phyloP scores from a whole-genome alignment of 1,140 invertebrate genomes.

The Zophobas morio region DNA sequence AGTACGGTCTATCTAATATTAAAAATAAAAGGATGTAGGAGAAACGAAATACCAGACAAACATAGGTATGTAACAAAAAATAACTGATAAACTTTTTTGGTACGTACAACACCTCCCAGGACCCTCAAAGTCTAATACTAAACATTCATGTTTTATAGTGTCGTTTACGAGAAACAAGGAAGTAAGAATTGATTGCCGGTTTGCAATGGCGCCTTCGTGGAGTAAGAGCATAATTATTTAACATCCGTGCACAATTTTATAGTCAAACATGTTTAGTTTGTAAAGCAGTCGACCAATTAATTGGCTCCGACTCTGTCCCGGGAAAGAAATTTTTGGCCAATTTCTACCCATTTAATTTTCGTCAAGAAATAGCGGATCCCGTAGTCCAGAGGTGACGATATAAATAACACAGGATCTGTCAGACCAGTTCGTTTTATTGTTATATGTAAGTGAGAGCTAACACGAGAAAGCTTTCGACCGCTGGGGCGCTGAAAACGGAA shows the following conservation, averaged over 20 bases:
- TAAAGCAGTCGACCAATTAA: neutral
- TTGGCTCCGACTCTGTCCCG: too few relatives aligned
- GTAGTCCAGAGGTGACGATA: conserved; percentile 45
- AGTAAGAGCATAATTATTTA: conserved; percentile 21
- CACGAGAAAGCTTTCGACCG: conserved; percentile 60
- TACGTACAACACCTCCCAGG: too few relatives aligned
- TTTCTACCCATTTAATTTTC: conserved; percentile 48
- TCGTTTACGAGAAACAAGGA: conserved; percentile 18
- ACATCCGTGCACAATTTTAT: conserved; percentile 21
- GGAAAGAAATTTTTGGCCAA: neutral
- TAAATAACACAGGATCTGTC: conserved; percentile 54
- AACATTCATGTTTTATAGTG: neutral
- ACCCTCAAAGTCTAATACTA: too few relatives aligned
- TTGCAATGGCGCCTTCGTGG: conserved; percentile 6
- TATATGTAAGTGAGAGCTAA: conserved; percentile 53
- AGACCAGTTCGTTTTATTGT: conserved; percentile 52
- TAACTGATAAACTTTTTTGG: too few relatives aligned
- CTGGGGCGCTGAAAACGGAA: conserved; percentile 57
- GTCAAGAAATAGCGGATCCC: conserved; percentile 35
- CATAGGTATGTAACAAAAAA: too few relatives aligned
- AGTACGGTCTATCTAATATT: too few relatives aligned
- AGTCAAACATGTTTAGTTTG: conserved; percentile 1
- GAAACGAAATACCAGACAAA: too few relatives aligned
- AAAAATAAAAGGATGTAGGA: too few relatives aligned
- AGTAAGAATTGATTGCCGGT: conserved; percentile 16